Base-by-base conservation (phyloP, 1,140 invertebrate species). In the Rhagoletis pomonella region DNA sequence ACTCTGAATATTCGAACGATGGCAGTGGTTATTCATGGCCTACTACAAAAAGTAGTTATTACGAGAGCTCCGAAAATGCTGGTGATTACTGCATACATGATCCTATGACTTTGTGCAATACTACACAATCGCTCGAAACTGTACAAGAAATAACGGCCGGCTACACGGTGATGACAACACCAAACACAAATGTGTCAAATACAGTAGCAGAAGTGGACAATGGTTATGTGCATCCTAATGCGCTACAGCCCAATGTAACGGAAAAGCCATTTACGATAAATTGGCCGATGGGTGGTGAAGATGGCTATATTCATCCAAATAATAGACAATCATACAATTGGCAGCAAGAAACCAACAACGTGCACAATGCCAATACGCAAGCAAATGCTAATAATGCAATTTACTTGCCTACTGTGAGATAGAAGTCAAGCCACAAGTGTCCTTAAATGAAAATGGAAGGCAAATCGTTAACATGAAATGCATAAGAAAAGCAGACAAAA, bases 261-360 rank as follows among this genome's bases (percentile, higher is more conserved):
- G 73, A 81, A 81, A 81, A 81, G 19, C 73, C 73, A 10, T 81
- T 81, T n/a, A 81, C 47, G 5, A 81, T 81, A 2, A 67, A 67
- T 29, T 67, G 64, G n/a, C n/a, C 73, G 2, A 47, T 81, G 12
- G 47, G 17, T 1, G 73, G 47, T 7, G 47, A 7, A 3, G 73
- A 81, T 19, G 73, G 73, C 42, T 81, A 81, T 19, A n/a, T 81
- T 3, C 44, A 55, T 10, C 73, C 73, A 12, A 81, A 55, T 81
- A 81, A 10, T 81, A 7, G 47, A n/a, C 73, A 81, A 2, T 9
- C 73, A 19, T 81, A n/a, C 17, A 73, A 73, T 73, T 62, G 60
- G 60, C 60, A 62, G 17, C 12, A 62, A 62, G 60, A 62, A 62
- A 14, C n/a, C 9, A 9, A 62, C 17, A 17, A 9, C 12, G n/a